Percentiles rank a stretch among this genome's conserved stretches.
Conservation (phyloP, 37 sponge, comb jelly and placozoan species). For the Cliona cf. orientalis region DNA sequence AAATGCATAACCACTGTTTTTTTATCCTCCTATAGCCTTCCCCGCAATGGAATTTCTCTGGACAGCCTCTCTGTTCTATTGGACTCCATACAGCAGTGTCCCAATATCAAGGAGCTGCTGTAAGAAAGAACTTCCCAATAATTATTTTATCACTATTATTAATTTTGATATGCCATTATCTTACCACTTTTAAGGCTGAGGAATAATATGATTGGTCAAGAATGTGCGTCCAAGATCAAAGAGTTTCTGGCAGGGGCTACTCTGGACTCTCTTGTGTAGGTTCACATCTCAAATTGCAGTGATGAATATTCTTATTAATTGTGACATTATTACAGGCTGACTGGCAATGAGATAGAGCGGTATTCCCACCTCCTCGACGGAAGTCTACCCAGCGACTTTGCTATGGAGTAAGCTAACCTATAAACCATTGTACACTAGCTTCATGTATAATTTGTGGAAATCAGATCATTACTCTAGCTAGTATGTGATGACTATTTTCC, state of each 20-base stretch:
- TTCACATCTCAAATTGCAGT: not conserved
- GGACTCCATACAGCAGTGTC: slow-evolving; percentile 16
- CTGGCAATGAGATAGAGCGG: slow-evolving; percentile 68
- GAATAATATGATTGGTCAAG: slow-evolving; percentile 45
- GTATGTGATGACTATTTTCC: not conserved
- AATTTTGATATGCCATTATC: not conserved
- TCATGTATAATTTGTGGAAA: no score
- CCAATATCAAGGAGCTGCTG: slow-evolving; percentile 41
- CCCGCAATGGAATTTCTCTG: slow-evolving; percentile 39
- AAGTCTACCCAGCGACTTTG: slow-evolving; percentile 33
- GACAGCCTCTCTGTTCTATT: slow-evolving; percentile 35
- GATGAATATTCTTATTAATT: not conserved
- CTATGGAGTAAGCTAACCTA: slow-evolving; percentile 48
- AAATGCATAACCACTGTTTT: not conserved
- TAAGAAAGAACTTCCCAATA: slow-evolving; percentile 1
- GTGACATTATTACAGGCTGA: slow-evolving; percentile 32
- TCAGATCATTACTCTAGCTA: not conserved
- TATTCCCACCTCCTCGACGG: slow-evolving; percentile 31
- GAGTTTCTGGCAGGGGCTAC: slow-evolving; percentile 24
- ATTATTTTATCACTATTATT: not conserved
- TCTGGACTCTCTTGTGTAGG: slow-evolving; percentile 60
- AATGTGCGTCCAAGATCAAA: slow-evolving; percentile 36
- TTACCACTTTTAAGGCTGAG: slow-evolving; percentile 19
- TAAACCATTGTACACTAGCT: not conserved
- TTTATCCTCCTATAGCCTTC: slow-evolving; percentile 24